Evolutionary conservation across 2,797 vertebrate species (phyloP).

Genomic region (Bucorvus abyssinicus): DNA sequence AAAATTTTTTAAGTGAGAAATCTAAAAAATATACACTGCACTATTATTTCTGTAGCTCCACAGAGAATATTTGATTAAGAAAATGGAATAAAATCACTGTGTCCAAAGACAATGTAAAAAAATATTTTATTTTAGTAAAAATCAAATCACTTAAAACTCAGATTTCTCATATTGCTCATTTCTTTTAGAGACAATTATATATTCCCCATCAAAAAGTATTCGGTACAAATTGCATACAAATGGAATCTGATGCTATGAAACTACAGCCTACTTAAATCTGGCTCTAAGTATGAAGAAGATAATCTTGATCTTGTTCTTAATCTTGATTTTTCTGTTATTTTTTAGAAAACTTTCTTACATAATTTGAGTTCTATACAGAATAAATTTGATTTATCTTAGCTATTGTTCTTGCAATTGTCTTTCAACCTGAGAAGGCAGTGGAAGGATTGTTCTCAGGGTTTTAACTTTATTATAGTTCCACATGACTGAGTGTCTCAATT

Average conservation of each 20-base stretch:
- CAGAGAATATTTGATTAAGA: background rate
- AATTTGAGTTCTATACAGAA: background rate
- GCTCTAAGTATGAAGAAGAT: background rate
- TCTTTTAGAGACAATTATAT: background rate
- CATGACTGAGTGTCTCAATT: background rate
- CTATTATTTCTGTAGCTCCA: background rate
- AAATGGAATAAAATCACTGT: background rate
- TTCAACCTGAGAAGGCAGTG: background rate
- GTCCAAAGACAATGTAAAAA: background rate
- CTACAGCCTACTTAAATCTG: background rate
- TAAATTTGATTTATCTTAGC: background rate
- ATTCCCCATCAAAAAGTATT: background rate
- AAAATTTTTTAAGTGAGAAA: background rate
- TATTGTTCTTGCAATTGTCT: background rate
- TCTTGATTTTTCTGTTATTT: background rate
- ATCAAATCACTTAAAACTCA: background rate
- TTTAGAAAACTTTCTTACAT: background rate
- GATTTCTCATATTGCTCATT: background rate
- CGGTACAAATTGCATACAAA: background rate
- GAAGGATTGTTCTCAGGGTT: background rate
- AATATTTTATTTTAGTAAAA: background rate
- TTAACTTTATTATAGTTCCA: background rate
- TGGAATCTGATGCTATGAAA: background rate
- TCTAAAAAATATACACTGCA: background rate
- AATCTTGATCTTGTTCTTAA: background rate